Percentiles rank a stretch among this genome's conserved stretches.
Conservation (phyloP, 2,888 invertebrate genomes). For the Pachydiplax longipennis region DNA sequence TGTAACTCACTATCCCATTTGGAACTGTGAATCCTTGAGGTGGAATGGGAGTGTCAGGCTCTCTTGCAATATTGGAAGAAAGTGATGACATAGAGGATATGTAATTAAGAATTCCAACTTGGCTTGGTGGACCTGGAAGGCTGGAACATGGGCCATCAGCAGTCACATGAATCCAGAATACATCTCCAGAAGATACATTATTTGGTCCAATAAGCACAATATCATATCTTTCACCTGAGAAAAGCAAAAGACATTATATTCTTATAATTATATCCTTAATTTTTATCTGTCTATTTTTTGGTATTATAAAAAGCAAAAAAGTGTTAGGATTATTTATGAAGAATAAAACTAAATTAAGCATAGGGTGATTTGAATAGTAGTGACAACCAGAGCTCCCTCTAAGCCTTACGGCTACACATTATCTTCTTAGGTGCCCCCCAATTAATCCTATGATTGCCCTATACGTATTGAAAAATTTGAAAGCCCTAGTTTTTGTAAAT, state of each 20-base stretch:
- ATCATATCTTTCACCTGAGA: slow-evolving; percentile 19
- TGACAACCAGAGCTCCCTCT: no score
- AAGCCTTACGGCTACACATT: no score
- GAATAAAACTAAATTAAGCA: no score
- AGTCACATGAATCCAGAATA: slow-evolving; percentile 65
- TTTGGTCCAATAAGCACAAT: neutral
- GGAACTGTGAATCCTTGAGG: neutral
- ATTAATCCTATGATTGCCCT: no score
- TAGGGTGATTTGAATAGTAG: no score
- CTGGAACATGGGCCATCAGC: slow-evolving; percentile 63
- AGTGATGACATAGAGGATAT: neutral
- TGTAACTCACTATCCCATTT: neutral
- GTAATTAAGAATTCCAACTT: neutral
- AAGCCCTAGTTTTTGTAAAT: no score
- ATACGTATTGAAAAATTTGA: no score
- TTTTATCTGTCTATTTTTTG: neutral
- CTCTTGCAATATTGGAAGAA: neutral
- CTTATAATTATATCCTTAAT: neutral
- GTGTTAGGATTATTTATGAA: no score
- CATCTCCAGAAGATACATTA: neutral
- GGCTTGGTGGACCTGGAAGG: neutral
- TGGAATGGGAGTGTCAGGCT: neutral
- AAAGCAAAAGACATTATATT: neutral
- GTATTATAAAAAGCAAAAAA: no score
- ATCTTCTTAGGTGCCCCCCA: no score